phyloP scores from a whole-genome alignment of 2,888 invertebrate genomes.

The Petrolisthes manimaculis region DNA sequence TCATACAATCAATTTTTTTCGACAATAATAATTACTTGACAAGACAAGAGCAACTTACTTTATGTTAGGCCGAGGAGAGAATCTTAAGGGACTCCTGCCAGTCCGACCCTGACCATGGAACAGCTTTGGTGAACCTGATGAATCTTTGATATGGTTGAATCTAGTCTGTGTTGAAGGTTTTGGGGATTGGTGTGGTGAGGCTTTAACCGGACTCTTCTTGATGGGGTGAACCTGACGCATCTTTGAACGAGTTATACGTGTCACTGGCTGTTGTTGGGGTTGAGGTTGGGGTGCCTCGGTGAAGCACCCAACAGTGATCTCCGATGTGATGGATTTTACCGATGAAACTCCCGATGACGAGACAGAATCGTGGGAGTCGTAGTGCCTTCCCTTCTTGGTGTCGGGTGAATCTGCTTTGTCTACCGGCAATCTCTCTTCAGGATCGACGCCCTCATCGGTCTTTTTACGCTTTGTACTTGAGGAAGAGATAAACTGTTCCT shows the following conservation, averaged over 20 bases:
- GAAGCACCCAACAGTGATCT: background rate
- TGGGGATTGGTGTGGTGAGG: background rate
- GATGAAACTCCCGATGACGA: slow-evolving; percentile 1
- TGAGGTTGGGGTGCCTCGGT: too few relatives aligned
- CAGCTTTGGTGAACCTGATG: too few relatives aligned
- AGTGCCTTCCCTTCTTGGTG: background rate
- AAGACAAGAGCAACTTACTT: background rate
- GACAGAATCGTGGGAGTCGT: background rate
- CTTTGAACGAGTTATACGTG: background rate
- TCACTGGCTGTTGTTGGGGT: background rate
- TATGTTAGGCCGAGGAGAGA: background rate
- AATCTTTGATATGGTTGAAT: background rate
- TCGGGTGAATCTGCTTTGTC: background rate
- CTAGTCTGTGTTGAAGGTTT: background rate
- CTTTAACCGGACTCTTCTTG: background rate
- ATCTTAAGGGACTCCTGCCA: background rate
- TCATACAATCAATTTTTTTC: too few relatives aligned
- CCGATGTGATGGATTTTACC: background rate
- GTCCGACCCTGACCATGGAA: too few relatives aligned
- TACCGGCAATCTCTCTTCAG: background rate
- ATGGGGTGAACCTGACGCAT: slow-evolving; percentile 14
- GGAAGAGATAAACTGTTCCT: background rate
- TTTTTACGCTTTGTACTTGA: slow-evolving; percentile 2
- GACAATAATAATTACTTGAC: too few relatives aligned
- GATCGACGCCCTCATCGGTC: background rate